These are phyloP conservation scores for Proales similis DNA, from an alignment of 1,140 invertebrate genomes.

Conservation along the genomic window DNA sequence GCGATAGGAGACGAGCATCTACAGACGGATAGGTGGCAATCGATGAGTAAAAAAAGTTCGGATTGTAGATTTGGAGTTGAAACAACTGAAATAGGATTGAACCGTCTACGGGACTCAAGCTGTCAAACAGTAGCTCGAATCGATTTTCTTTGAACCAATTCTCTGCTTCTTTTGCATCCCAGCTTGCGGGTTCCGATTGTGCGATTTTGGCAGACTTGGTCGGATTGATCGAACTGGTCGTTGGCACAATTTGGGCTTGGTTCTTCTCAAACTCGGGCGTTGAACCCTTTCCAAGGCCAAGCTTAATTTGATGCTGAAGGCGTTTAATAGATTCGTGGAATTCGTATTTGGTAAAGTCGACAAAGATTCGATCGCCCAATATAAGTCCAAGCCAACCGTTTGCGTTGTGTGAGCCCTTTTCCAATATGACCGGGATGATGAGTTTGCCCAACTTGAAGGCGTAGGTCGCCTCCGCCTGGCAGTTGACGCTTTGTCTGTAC, in stretches of 20 bases:
- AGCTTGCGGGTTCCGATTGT: not conserved
- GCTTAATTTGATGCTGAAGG: conserved; percentile 17
- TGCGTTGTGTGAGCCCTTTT: conserved; percentile 42
- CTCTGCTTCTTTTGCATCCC: not conserved
- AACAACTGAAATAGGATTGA: conserved; percentile 2
- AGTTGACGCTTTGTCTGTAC: conserved; percentile 49
- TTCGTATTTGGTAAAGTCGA: conserved; percentile 40
- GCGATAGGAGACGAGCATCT: too few species aligned
- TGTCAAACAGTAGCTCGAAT: not conserved
- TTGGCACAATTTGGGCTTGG: too few species aligned
- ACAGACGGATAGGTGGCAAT: too few species aligned
- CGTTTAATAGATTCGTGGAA: not conserved
- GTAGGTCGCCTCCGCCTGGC: conserved; percentile 48
- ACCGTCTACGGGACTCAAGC: conserved; percentile 11
- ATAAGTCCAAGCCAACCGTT: conserved; percentile 49
- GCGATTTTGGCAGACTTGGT: not conserved
- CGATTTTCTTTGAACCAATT: conserved; percentile 6
- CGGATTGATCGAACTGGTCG: not conserved
- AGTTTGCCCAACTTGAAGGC: conserved; percentile 43
- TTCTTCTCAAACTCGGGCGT: not conserved
- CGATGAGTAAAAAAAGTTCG: too few species aligned
- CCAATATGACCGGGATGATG: conserved; percentile 46
- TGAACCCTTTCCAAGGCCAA: not conserved
- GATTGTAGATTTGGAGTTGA: too few species aligned
- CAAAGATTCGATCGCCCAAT: conserved; percentile 45